Percentiles rank a stretch among this genome's conserved stretches.
phyloP scores from a whole-genome alignment of 2,113 vertebrate genomes.

The Chaetura pelagica region DNA sequence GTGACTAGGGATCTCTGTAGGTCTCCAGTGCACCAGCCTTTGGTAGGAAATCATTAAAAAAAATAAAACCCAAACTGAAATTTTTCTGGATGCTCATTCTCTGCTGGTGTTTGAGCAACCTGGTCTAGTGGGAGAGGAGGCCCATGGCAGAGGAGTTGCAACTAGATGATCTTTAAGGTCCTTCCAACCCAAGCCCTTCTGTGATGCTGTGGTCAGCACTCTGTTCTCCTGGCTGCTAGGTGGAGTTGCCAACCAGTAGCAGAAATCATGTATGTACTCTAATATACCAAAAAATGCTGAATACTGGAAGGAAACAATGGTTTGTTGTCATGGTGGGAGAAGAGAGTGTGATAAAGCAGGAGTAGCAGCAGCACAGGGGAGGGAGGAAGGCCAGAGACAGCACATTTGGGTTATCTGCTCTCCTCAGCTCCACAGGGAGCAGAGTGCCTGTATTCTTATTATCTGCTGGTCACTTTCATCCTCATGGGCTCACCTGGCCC shows the following conservation, averaged over 20 bases:
- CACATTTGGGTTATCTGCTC: neutral
- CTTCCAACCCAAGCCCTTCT: too few species aligned
- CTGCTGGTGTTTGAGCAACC: neutral
- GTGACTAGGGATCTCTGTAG: neutral
- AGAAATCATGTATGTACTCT: neutral
- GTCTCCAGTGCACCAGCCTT: neutral
- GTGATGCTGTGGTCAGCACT: neutral
- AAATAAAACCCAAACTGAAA: neutral
- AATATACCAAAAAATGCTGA: neutral
- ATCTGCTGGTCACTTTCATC: neutral
- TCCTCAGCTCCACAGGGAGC: neutral
- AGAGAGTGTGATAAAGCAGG: neutral
- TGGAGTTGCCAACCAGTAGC: neutral
- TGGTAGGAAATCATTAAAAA: neutral
- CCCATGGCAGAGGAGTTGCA: too few species aligned
- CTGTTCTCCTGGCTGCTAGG: neutral
- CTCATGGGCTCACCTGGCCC: neutral
- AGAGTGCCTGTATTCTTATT: neutral
- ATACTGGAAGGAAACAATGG: neutral
- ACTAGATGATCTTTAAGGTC: too few species aligned
- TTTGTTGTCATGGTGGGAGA: neutral
- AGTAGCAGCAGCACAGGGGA: neutral
- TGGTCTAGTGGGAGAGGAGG: too few species aligned
- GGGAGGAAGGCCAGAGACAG: neutral
- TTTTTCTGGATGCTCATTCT: neutral